Base-by-base conservation (phyloP, 2,113 vertebrate species). In the Scomber colias region DNA sequence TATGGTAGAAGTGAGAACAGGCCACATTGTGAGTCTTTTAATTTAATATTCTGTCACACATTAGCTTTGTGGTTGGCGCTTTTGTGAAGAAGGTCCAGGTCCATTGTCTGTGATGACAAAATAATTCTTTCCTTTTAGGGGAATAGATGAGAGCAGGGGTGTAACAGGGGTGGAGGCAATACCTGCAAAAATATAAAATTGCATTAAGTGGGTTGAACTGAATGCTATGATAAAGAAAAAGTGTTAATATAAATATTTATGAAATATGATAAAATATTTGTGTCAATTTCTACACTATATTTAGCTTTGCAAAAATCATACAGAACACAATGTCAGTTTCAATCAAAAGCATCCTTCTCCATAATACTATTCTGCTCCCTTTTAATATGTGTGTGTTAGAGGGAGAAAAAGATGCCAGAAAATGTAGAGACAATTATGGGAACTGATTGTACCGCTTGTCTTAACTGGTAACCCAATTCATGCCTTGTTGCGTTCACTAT, bases 21-120 rank as follows among this genome's bases (percentile, higher is more conserved):
- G 24, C 31, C 10, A 64, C 6, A 40, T 35, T 14, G 19, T 40
- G 27, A 63, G 16, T 44, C 30, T 19, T 61, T 67, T 10, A 51
- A 21, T 30, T 61, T 6, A 40, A 67, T 15, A 0, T 5, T 40
- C 30, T 44, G 24, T 61, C 19, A 46, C 1, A 4, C 9, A 13
- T 89, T 71, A 88, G 56, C 71, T 83, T 12, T 77, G 51, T 40
- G 86, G 81, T 79, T 51, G 78, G 56, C 53, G 30, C 74, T 67
- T 87, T 71, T 81, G 89, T 81, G 73, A 74, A 16, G 86, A 27
- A 49, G 57, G 17, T 10, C 71, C 44, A 50, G 66, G 13, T 77
- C 86, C 94, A 30, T 94, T 98, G 67, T 99, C 97, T 86, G 88
- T 96, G 84, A 99, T 96, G 88, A 95, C 96, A 93, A 99, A 99